A percentile compares a stretch with the other conserved stretches of the same genome.
Conservation (phyloP, 2,888 invertebrate species). For the Phaedon cochleariae region DNA sequence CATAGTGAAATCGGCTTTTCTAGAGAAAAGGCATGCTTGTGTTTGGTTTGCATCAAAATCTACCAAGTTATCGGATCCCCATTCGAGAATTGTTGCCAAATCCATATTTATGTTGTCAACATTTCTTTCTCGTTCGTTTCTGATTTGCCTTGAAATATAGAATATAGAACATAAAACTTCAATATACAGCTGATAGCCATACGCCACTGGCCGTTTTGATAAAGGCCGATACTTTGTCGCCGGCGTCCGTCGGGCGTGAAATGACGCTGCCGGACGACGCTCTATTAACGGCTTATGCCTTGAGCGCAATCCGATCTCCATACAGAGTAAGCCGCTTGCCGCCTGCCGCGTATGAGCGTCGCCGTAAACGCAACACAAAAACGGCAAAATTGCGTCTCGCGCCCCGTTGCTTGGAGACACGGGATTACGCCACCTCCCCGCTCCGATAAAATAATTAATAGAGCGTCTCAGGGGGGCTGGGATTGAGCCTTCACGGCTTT, state of each 20-base stretch:
- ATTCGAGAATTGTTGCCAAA: no score
- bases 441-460: constrained; percentile 62
- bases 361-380: constrained; percentile 50
- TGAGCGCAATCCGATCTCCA: constrained; percentile 61
- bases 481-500: constrained; percentile 44
- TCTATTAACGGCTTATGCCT: constrained; percentile 58
- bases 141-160: no score
- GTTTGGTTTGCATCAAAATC: no score
- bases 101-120: no score
- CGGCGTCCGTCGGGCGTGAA: constrained; percentile 59
- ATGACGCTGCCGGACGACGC: constrained; percentile 57
- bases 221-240: constrained; percentile 31
- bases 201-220: constrained; percentile 22
- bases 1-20: no score
- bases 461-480: constrained; percentile 52
- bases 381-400: constrained; percentile 58
- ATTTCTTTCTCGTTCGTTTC: no score
- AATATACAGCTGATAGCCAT: not conserved
- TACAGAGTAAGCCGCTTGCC: constrained; percentile 53
- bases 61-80: no score
- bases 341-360: constrained; percentile 42
- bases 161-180: no score
- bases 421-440: constrained; percentile 56
- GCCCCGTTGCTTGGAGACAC: constrained; percentile 55
- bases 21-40: no score